Evolutionary conservation across 1,140 invertebrate species (phyloP).

Genomic region (Uloborus diversus): DNA sequence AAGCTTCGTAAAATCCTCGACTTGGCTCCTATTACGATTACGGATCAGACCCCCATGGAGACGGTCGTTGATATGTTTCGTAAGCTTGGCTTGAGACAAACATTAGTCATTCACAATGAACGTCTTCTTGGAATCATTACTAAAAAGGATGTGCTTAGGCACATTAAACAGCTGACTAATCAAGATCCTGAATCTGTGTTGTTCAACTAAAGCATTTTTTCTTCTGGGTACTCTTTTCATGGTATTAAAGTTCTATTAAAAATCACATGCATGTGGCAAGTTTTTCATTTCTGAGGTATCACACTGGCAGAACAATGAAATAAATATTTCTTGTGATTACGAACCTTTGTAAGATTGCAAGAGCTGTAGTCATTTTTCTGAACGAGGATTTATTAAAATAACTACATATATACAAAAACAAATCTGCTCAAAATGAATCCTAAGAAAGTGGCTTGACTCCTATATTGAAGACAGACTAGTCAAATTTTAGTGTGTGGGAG

Average conservation of each 20-base stretch:
- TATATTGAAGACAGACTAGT: slow-evolving; percentile 34
- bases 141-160: slow-evolving; percentile 94
- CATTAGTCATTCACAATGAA: slow-evolving; percentile 97
- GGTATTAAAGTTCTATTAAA: no score
- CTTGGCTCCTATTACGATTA: slow-evolving; percentile 98
- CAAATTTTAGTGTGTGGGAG: background rate
- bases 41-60: slow-evolving; percentile 99
- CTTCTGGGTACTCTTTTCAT: slow-evolving; percentile 2
- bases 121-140: slow-evolving; percentile 96
- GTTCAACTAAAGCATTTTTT: slow-evolving; percentile 65
- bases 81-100: slow-evolving; percentile 95
- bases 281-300: background rate
- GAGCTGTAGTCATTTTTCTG: background rate
- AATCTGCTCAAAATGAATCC: background rate
- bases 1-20: slow-evolving; percentile 94
- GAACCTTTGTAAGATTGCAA: no score
- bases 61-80: slow-evolving; percentile 99
- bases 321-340: background rate
- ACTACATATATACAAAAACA: background rate
- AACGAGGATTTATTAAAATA: background rate
- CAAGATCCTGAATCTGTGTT: slow-evolving; percentile 69
- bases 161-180: slow-evolving; percentile 69
- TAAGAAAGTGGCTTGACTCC: background rate
- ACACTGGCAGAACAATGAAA: background rate
- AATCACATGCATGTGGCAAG: background rate